Conservation (phyloP, 2,113 vertebrate species). For the Oreotrochilus melanogaster region DNA sequence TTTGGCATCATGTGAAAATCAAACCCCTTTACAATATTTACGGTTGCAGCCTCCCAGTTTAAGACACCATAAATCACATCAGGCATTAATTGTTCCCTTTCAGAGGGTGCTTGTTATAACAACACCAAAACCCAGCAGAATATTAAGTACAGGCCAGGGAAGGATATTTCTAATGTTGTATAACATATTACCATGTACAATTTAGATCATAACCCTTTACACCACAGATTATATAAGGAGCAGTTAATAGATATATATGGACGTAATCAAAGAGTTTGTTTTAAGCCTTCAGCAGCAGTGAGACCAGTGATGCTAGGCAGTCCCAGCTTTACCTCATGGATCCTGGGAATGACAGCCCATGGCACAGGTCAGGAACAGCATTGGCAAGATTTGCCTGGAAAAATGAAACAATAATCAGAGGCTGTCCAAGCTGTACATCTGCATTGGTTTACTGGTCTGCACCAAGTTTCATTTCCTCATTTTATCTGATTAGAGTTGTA, state of each 20-base stretch:
- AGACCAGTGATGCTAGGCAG: neutral
- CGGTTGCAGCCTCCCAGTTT: neutral
- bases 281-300: neutral
- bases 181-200: neutral
- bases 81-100: slow-evolving; percentile 6
- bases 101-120: neutral
- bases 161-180: neutral
- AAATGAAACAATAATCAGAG: neutral
- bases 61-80: slow-evolving; percentile 32
- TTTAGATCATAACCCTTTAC: neutral
- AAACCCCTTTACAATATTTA: slow-evolving; percentile 23
- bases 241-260: neutral
- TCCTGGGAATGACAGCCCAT: neutral
- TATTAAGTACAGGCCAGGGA: neutral
- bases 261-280: neutral
- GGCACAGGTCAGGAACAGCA: rapidly evolving
- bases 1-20: slow-evolving; percentile 19
- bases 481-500: neutral
- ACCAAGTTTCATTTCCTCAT: neutral
- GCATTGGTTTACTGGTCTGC: neutral
- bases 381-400: neutral
- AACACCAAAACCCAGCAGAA: neutral
- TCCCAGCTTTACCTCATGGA: neutral
- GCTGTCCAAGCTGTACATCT: neutral
- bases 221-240: neutral